phyloP scores from a whole-genome alignment of 2,113 vertebrate species.

The Dunckerocampus dactyliophorus region DNA sequence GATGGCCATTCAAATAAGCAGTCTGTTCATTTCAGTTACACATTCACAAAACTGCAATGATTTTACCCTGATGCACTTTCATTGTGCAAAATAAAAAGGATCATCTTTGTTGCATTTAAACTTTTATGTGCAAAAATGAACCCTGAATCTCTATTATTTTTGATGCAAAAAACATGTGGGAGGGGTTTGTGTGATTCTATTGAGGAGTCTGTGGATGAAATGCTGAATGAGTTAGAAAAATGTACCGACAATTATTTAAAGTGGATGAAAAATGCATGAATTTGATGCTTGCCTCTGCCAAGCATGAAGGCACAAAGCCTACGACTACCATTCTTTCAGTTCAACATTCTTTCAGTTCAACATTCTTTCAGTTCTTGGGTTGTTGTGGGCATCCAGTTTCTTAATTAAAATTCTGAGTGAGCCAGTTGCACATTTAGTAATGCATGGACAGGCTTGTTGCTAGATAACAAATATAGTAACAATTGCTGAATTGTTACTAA shows the following conservation, averaged over 20 bases:
- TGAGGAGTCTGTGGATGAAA: background rate
- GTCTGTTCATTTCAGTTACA: slow-evolving; percentile 1
- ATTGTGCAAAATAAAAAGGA: slow-evolving; percentile 48
- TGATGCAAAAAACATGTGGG: slow-evolving; percentile 19
- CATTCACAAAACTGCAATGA: slow-evolving; percentile 5
- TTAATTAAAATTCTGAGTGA: background rate
- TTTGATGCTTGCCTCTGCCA: too few species aligned
- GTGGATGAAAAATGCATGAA: too few species aligned
- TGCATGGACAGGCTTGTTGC: background rate
- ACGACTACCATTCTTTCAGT: too few species aligned
- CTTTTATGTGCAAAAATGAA: slow-evolving; percentile 59
- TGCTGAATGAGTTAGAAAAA: background rate
- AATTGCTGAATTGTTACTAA: too few species aligned
- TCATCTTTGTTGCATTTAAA: slow-evolving; percentile 47
- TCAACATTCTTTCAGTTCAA: background rate
- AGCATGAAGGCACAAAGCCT: too few species aligned
- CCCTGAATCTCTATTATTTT: slow-evolving; percentile 38
- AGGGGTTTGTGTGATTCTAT: slow-evolving; percentile 9
- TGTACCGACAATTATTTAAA: background rate
- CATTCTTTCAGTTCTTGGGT: background rate
- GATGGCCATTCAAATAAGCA: background rate
- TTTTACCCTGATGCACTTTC: slow-evolving; percentile 26
- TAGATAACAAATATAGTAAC: background rate
- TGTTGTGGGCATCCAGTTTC: background rate
- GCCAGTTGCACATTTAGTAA: background rate